phyloP scores from a whole-genome alignment of 1,140 invertebrate genomes.

The Oryctes rhinoceros region DNA sequence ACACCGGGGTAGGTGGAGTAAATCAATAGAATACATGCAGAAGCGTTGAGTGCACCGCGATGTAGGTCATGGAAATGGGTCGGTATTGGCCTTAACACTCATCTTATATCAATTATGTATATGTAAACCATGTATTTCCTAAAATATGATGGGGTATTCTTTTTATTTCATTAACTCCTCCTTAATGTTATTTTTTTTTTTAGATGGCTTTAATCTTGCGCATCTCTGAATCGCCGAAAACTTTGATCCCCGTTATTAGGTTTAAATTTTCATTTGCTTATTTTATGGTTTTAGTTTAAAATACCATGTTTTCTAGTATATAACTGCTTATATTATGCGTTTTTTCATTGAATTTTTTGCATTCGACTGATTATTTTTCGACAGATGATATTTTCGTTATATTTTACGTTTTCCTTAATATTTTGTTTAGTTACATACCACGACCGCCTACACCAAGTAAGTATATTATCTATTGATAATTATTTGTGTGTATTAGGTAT shows the following conservation, averaged over 20 bases:
- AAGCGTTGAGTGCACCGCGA: conserved; percentile 34
- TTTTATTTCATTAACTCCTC: too few relatives aligned
- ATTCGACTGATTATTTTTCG: neutral
- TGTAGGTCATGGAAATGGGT: conserved; percentile 40
- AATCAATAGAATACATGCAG: conserved; percentile 40
- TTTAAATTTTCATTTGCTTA: conserved; percentile 19
- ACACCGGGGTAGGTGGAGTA: conserved; percentile 35
- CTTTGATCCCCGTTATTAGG: neutral
- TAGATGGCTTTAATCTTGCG: neutral
- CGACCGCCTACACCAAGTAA: conserved; percentile 43
- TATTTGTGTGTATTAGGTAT: neutral
- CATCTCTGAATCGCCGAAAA: neutral
- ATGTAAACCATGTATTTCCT: too few relatives aligned
- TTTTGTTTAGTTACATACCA: conserved; percentile 41
- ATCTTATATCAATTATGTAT: neutral
- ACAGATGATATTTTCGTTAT: conserved; percentile 10
- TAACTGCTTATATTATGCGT: conserved; percentile 32
- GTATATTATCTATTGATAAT: conserved; percentile 20
- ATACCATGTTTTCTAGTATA: neutral
- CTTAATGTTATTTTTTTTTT: too few relatives aligned
- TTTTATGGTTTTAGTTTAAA: conserved; percentile 2
- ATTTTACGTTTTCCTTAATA: conserved; percentile 41
- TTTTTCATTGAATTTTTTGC: neutral
- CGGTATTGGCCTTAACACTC: conserved; percentile 23
- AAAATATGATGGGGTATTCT: too few relatives aligned